Evolutionary conservation across 1,140 invertebrate genomes (phyloP).

Genomic region (Drosophila azteca): DNA sequence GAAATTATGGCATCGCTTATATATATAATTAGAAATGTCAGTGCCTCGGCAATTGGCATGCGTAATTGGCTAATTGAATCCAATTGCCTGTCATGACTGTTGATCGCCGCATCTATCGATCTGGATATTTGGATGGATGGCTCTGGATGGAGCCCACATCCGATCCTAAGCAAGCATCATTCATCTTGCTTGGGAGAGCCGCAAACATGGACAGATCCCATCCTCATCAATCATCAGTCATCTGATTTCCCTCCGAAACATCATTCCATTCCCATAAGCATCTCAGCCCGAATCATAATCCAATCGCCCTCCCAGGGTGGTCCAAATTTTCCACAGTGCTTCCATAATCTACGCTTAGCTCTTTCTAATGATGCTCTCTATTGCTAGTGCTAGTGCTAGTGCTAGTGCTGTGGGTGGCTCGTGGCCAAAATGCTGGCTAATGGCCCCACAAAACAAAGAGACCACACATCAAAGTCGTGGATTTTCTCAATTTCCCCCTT

Average conservation of each 20-base stretch:
- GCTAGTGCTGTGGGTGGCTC: conserved; percentile 11
- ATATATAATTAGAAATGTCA: conserved; percentile 68
- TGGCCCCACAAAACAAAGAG: conserved; percentile 2
- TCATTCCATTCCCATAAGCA: not conserved
- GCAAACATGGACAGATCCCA: not conserved
- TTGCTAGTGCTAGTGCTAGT: not conserved
- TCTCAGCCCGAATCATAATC: not conserved
- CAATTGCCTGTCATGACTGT: not conserved
- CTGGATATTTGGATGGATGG: not conserved
- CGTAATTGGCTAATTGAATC: conserved; percentile 74
- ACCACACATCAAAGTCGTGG: conserved; percentile 14
- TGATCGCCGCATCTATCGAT: not conserved
- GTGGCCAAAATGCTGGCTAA: conserved; percentile 21
- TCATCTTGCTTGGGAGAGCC: conserved; percentile 9
- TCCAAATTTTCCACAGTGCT: conserved; percentile 15
- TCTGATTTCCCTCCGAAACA: not conserved
- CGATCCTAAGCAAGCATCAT: conserved; percentile 2
- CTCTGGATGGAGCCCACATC: conserved; percentile 15
- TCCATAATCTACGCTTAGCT: not conserved
- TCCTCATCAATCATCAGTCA: conserved; percentile 40
- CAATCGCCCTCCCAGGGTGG: conserved; percentile 37
- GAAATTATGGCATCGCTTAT: conserved; percentile 60
- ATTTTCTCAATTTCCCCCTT: not conserved
- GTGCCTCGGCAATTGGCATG: conserved; percentile 53
- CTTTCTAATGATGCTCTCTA: conserved; percentile 1